These are phyloP conservation scores for Toxonevra muliebris DNA, from an alignment of 2,888 invertebrate species.

Conservation along the genomic window DNA sequence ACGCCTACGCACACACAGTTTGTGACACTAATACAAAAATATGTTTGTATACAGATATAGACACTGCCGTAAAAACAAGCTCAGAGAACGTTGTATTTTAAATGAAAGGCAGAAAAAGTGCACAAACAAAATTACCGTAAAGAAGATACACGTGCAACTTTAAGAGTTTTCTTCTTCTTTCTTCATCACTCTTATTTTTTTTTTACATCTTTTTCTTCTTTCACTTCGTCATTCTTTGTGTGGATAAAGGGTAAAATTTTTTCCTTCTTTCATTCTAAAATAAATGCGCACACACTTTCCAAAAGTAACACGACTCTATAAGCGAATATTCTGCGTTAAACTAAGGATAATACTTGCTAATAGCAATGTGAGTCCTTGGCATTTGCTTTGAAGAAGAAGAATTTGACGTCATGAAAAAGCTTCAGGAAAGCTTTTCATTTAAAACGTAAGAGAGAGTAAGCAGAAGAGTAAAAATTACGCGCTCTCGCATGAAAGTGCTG, in stretches of 20 bases:
- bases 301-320: slow-evolving; percentile 46
- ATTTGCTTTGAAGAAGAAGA: slow-evolving; percentile 44
- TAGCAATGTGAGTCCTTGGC: slow-evolving; percentile 52
- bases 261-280: not conserved
- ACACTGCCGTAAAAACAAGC: not conserved
- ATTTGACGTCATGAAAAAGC: slow-evolving; percentile 49
- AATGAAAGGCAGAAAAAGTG: slow-evolving; percentile 6
- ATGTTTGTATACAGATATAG: not conserved
- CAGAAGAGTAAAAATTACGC: not conserved
- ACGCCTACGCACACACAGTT: not conserved
- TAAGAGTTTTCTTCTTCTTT: not conserved
- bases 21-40: not conserved
- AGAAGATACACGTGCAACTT: slow-evolving; percentile 21
- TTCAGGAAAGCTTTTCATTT: not conserved
- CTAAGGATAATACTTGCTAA: slow-evolving; percentile 40
- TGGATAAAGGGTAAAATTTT: not conserved
- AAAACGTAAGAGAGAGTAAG: slow-evolving; percentile 33
- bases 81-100: too few species aligned
- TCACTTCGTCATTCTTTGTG: not conserved
- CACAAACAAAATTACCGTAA: slow-evolving; percentile 1
- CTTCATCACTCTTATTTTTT: not conserved
- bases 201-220: not conserved
- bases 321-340: slow-evolving; percentile 46
- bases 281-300: slow-evolving; percentile 20
- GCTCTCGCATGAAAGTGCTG: not conserved